phyloP scores from a whole-genome alignment of 2,113 vertebrate genomes.

The Thamnophis sirtalis region DNA sequence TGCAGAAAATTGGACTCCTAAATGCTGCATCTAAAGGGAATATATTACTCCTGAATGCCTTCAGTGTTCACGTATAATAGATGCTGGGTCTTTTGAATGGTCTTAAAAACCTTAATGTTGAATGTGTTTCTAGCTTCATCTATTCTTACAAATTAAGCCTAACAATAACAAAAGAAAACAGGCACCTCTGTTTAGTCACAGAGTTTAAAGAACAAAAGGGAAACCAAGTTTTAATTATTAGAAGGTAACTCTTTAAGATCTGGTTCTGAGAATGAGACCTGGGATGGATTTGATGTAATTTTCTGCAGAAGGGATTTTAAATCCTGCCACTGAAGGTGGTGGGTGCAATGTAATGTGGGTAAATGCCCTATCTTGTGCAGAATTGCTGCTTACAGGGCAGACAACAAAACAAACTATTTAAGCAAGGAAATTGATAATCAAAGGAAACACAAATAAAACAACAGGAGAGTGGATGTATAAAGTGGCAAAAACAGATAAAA shows the following conservation, averaged over 20 bases:
- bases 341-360: neutral
- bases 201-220: neutral
- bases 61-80: neutral
- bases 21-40: neutral
- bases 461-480: neutral
- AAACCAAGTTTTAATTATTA: neutral
- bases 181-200: neutral
- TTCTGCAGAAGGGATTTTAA: neutral
- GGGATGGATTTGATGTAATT: neutral
- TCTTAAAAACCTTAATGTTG: neutral
- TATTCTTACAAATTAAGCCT: neutral
- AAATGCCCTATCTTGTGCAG: neutral
- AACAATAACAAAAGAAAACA: neutral
- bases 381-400: neutral
- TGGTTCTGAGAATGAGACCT: neutral
- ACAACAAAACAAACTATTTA: neutral
- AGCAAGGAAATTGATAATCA: neutral
- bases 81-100: neutral
- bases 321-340: neutral
- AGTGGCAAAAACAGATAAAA: neutral
- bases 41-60: neutral
- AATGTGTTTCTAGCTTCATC: neutral
- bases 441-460: neutral
- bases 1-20: neutral
- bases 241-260: neutral